Evolutionary conservation across 1,140 invertebrate species (phyloP).

Genomic region (Yoshiicerus persimilis): DNA sequence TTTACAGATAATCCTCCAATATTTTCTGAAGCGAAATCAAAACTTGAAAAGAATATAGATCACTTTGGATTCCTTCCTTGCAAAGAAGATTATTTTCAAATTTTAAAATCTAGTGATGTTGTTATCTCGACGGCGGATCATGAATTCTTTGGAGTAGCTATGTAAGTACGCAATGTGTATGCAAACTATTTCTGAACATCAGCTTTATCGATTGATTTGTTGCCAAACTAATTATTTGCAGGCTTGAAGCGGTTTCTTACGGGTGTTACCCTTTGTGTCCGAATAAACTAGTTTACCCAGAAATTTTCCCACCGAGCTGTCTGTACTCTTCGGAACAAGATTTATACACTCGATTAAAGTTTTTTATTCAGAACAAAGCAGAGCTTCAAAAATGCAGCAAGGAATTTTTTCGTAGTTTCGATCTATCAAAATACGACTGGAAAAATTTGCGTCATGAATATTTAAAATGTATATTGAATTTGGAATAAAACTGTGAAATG

Average conservation of each 20-base stretch:
- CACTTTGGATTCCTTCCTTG: conserved; percentile 64
- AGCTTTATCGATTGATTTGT: neutral
- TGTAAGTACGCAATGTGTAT: conserved; percentile 53
- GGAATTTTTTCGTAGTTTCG: neutral
- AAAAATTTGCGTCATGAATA: neutral
- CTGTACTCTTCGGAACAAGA: conserved; percentile 63
- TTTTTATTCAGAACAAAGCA: neutral
- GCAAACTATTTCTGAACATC: conserved; percentile 45
- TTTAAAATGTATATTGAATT: neutral
- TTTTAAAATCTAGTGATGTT: conserved; percentile 62
- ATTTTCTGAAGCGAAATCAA: conserved; percentile 59
- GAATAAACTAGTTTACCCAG: conserved; percentile 71
- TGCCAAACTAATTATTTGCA: conserved; percentile 49
- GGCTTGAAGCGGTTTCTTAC: conserved; percentile 67
- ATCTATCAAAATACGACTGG: neutral
- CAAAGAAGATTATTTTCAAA: conserved; percentile 62
- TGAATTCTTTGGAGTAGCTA: conserved; percentile 75
- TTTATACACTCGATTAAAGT: conserved; percentile 59
- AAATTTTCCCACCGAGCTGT: conserved; percentile 66
- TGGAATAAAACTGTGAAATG: neutral
- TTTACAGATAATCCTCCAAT: conserved; percentile 62
- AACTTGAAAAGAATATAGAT: conserved; percentile 60
- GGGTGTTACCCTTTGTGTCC: conserved; percentile 71
- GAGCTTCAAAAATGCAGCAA: neutral
- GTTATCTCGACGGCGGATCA: conserved; percentile 73